Evolutionary conservation across 2,797 vertebrate genomes (phyloP), one percentile per base, ranked within the genome.

Genomic region (Botia kubotai): DNA sequence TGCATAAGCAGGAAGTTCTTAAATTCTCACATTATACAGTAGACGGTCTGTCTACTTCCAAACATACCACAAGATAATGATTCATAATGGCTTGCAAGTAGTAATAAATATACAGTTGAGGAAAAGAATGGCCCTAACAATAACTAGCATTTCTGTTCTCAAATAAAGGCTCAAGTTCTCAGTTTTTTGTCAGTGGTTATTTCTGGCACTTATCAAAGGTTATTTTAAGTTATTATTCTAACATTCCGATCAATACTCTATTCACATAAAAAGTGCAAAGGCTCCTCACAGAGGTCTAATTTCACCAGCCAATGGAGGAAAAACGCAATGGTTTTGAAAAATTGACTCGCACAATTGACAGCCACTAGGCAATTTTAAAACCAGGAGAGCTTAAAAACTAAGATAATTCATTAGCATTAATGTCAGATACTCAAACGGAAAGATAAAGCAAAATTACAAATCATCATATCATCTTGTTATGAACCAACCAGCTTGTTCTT

Each of bases 351-450:
- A 79, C 86, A 68, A 88, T 84, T 87, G 89, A 90, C 86, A 88
- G 62, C 86, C 89, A 89, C 89, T 89, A 88, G 90, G 85, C 83
- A 84, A 50, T 92, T 92, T 83, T 88, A 89, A 88, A 90, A 89
- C 90, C 87, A 82, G 83, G 81, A 92, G 89, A 60, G 78, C 65
- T 73, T 5, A 0, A 52, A 53, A 58, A 55, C 73, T 74, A 46
- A 53, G 86, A 89, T 91, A 90, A 91, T 90, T 87, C 89, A 92
- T 89, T 89, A 87, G 85, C 87, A 91, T 91, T 77, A 89, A 92
- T 85, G 84, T 81, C 83, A 86, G 83, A 69, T 4, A 14, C 46
- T 50, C 63, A 60, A 69, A 77, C 26, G 29, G 80, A 85, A 71
- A 74, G 69, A 58, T 36, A 62, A 57, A 83, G 75, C 82, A 79